Percentiles rank a stretch among this genome's conserved stretches.
Evolutionary conservation across 2,113 vertebrate genomes (phyloP).

Genomic region (Mohoua ochrocephala): DNA sequence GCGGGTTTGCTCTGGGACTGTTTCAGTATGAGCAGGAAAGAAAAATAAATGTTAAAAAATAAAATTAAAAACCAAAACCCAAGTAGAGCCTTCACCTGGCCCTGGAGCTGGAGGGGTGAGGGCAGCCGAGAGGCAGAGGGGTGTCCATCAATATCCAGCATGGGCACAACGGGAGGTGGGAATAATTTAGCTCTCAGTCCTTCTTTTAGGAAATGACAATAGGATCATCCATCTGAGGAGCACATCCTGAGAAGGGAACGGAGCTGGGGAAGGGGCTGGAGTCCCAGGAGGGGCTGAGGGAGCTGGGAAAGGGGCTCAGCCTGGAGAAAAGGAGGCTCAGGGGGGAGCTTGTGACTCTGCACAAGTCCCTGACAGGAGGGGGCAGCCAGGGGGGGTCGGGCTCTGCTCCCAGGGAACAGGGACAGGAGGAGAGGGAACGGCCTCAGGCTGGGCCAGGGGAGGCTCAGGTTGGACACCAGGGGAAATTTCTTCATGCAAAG

Average conservation of each 20-base stretch:
- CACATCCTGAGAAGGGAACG: fast-evolving
- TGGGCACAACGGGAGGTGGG: neutral
- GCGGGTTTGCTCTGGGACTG: neutral
- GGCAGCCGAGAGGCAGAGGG: neutral
- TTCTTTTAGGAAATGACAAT: neutral
- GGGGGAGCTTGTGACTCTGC: neutral
- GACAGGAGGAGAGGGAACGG: neutral
- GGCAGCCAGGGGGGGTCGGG: neutral
- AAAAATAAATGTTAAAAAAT: neutral
- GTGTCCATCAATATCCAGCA: neutral
- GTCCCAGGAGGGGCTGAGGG: fast-evolving
- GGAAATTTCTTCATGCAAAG: neutral
- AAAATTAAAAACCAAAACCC: neutral
- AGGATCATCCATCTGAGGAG: neutral
- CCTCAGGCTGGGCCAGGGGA: neutral
- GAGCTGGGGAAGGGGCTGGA: neutral
- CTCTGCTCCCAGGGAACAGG: neutral
- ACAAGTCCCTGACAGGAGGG: neutral
- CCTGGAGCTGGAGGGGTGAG: neutral
- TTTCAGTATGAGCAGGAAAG: neutral
- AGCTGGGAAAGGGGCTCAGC: neutral
- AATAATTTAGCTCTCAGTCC: neutral
- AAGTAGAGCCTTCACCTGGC: neutral
- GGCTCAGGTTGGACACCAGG: fast-evolving
- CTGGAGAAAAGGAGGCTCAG: neutral